Base-by-base conservation (phyloP, 2,888 invertebrate species). In the Calameuta filiformis region DNA sequence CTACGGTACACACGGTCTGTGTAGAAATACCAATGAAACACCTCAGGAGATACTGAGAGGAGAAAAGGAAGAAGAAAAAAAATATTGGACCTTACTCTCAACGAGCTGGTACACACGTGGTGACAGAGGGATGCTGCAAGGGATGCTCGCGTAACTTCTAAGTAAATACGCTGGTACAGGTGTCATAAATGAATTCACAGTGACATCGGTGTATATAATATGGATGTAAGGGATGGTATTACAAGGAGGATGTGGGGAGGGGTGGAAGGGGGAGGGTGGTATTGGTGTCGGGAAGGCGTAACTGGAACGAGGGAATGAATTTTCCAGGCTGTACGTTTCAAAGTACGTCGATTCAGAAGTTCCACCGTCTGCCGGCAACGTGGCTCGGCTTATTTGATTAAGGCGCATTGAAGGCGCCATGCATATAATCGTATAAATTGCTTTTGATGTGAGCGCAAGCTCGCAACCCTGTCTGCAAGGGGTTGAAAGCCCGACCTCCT, bases 371-470 rank as follows among this genome's bases (percentile, higher is more conserved):
- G 68, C 37, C 75, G 75, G 76, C 82, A 81, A 75, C 78, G 78
- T 73, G 79, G 76, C 68, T 68, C 31, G 81, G 86, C 82, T 88
- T 87, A 88, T 87, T 88, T 87, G 89, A 88, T 88, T 87, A 88
- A 87, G 86, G 85, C 82, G 84, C 85, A 86, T 87, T 85, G 86
- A 89, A 89, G 86, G 86, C 84, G 87, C 85, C 86, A 86, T 85
- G 87, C 87, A 85, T 88, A 86, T 89, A 89, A 89, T 89, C 88
- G 85, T 85, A 87, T 87, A 88, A 88, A 89, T 88, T 87, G 88
- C 89, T 88, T 87, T 88, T 87, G 87, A 89, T 87, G 86, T 83
- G 86, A 83, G 84, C 85, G 83, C 81, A 80, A 83, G 82, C 83
- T 82, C 80, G 73, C 79, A 80, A 76, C 82, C 81, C 79, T 83